Conservation (phyloP, 2,888 invertebrate genomes). For the Pardosa pseudoannulata region DNA sequence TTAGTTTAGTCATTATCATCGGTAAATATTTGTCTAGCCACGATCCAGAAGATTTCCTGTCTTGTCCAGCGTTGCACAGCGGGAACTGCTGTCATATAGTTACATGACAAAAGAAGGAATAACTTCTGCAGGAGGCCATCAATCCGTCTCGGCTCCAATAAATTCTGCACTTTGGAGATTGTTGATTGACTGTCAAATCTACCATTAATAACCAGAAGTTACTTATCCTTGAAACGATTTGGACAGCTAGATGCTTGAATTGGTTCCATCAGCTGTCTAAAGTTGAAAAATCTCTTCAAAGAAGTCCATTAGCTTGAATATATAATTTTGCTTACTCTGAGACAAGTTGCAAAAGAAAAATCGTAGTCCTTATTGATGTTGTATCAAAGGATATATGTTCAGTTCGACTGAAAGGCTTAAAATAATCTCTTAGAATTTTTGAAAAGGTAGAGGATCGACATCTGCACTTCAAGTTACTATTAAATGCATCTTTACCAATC, state of each 20-base stretch:
- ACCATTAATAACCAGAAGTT: constrained; percentile 31
- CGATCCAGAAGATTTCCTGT: constrained; percentile 10
- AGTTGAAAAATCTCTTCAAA: not conserved
- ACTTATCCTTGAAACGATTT: not conserved
- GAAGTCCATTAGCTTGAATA: not conserved
- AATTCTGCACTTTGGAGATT: constrained; percentile 21
- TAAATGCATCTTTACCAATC: too few relatives aligned
- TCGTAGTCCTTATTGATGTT: too few relatives aligned
- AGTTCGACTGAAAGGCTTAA: too few relatives aligned
- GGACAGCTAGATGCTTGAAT: constrained; percentile 9
- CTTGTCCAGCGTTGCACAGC: constrained; percentile 19
- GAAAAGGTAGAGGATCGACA: too few relatives aligned
- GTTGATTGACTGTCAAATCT: constrained; percentile 28
- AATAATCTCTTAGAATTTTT: too few relatives aligned
- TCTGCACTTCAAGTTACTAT: too few relatives aligned
- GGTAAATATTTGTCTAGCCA: not conserved
- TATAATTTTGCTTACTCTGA: not conserved
- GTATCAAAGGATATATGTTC: not conserved
- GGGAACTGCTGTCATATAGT: constrained; percentile 11
- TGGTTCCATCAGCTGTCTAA: not conserved
- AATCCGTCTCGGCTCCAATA: constrained; percentile 33
- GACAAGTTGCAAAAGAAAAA: not conserved
- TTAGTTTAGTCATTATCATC: not conserved
- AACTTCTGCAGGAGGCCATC: constrained; percentile 41
- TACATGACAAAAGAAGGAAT: constrained; percentile 15